Base-by-base conservation (phyloP, 2,888 invertebrate genomes). In the Lottia gigantea region DNA sequence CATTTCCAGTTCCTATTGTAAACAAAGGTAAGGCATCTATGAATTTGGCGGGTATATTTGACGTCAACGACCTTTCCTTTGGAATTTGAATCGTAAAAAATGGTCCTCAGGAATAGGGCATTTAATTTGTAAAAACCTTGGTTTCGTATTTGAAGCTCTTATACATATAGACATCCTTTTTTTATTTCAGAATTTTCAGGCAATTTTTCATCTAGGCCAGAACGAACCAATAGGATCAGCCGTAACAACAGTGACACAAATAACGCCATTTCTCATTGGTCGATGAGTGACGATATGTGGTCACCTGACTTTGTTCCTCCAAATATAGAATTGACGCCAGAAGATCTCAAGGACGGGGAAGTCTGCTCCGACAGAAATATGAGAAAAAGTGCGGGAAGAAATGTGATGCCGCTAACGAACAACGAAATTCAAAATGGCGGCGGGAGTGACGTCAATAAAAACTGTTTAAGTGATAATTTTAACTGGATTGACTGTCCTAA, bases 301-400 rank as follows among this genome's bases (percentile, higher is more conserved):
- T 67, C 76, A 25, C 75, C 76, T 14, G 72, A 76, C 62, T 77
- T 75, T 49, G 80, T 83, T 66, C 83, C 83, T 0, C 83, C 83
- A 63, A 83, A 83, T 68, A 75, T 83, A 25, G 81, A 83, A 8
- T 74, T 83, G 26, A 72, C 78, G 45, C 78, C 81, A 3, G 73
- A 78, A n/a, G 81, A 81, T 62, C 71, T 83, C 46, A 67, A 73
- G 61, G 75, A 82, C 62, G 82, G 82, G 11, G 82, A 83, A 68
- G 80, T 83, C 55, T 55, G 55, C 23, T 55, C 55, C 19, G 23
- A 23, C 23, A 55, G 55, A 4, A 55, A 55, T 55, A 55, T 55
- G 55, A 19, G 55, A 19, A 55, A 55, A 55, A 55, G 23, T 8
- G 55, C 23, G 23, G 23, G 12, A 55, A 55, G 23, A 23, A 14